Base-by-base conservation (phyloP, 2,797 vertebrate genomes). In the Alosa sapidissima region DNA sequence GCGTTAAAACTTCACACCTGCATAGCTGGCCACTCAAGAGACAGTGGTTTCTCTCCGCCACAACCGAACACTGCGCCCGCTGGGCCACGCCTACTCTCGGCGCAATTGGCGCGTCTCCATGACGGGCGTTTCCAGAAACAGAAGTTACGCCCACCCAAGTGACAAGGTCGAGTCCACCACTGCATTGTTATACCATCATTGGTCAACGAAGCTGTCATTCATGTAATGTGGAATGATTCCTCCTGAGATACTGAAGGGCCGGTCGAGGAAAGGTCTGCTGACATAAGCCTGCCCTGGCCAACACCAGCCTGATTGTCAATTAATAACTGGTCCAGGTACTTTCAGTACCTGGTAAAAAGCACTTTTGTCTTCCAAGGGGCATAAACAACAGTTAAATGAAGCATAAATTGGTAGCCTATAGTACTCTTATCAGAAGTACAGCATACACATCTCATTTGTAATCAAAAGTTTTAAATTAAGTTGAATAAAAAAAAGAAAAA, bases 41-140 rank as follows among this genome's bases (percentile, higher is more conserved):
- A 47, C 41, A 78, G 72, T 78, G 72, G 41, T 47, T 78, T 41
- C 72, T 47, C 16, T 78, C 0, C 16, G 41, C 41, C 72, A 78
- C 65, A 65, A 81, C 65, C 47, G 65, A 84, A 84, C 65, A 1
- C 65, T 41, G 65, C 83, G 48, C 62, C 52, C 24, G 10, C 48
- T 16, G 47, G 33, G 9, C 24, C 83, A 84, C 83, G 83, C 83
- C 83, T 28, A 21, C 83, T 47, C 21, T 11, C 33, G 49, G 83
- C 28, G 65, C 48, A 84, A 83, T 83, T 72, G 65, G 65, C 33
- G 33, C 19, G 72, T 19, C 41, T 78, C 36, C 36, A 19, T 21
- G 36, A 78, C 16, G 72, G 72, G 72, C 72, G 72, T 41, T 45
- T 78, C 72, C 16, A 78, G 36, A 11, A 78, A 5, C 5, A 36